These are phyloP conservation scores for Agapornis roseicollis DNA, from an alignment of 2,113 vertebrate species.

Conservation along the genomic window DNA sequence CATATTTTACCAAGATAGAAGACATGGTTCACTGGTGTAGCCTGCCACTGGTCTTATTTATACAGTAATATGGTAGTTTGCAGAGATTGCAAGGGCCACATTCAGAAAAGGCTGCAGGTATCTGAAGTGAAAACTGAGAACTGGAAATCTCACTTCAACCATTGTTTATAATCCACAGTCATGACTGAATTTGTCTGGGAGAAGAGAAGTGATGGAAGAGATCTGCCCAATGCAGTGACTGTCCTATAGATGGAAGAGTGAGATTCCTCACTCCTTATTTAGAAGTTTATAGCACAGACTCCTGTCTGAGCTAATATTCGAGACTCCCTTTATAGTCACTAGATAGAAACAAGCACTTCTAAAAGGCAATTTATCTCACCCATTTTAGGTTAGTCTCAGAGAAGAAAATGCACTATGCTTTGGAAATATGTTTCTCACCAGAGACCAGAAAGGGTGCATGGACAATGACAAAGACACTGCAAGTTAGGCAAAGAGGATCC, in stretches of 20 bases:
- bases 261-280: not conserved
- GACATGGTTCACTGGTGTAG: not conserved
- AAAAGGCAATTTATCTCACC: not conserved
- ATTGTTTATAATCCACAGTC: not conserved
- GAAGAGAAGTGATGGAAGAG: not conserved
- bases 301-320: conserved; percentile 5
- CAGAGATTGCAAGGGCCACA: not conserved
- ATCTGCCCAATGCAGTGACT: not conserved
- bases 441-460: not conserved
- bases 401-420: not conserved
- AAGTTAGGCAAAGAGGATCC: not conserved
- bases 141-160: not conserved
- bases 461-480: not conserved
- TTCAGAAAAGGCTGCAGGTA: not conserved
- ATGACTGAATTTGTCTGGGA: not conserved
- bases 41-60: not conserved
- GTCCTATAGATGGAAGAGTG: not conserved
- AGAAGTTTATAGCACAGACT: not conserved
- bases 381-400: not conserved
- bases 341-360: not conserved
- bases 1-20: not conserved
- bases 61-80: not conserved
- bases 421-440: not conserved
- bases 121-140: not conserved
- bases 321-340: not conserved